phyloP scores from a whole-genome alignment of 2,888 invertebrate species.

The Anthophora plumipes region DNA sequence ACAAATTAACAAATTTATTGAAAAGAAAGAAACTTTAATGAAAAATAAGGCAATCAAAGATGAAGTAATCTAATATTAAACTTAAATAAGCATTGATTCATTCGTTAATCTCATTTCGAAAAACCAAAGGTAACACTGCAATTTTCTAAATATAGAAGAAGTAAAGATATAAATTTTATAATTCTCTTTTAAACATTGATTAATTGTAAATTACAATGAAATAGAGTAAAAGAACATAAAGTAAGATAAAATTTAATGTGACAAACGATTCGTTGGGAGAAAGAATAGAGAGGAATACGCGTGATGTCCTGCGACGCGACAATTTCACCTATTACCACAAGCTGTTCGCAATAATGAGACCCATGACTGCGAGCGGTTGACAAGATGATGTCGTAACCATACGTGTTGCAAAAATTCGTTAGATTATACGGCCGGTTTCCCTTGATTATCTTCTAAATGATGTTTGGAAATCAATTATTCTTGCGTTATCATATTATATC shows the following conservation, averaged over 20 bases:
- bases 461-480: conserved; percentile 29
- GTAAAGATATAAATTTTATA: neutral
- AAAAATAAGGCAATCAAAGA: too few species aligned
- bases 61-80: too few species aligned
- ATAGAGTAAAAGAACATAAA: neutral
- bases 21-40: too few species aligned
- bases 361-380: conserved; percentile 15
- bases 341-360: conserved; percentile 10
- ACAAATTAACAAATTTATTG: neutral
- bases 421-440: conserved; percentile 46
- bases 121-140: too few species aligned
- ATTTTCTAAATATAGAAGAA: neutral
- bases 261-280: neutral
- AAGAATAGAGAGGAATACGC: neutral
- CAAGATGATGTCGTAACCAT: conserved; percentile 29
- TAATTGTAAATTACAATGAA: neutral
- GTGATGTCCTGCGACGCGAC: neutral
- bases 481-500: neutral
- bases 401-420: conserved; percentile 35
- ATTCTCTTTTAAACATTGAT: neutral
- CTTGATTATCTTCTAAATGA: conserved; percentile 36
- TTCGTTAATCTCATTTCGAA: too few species aligned
- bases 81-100: too few species aligned
- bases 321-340: conserved; percentile 27
- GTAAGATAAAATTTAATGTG: neutral